phyloP scores from a whole-genome alignment of 2,113 vertebrate genomes.

The Oncorhynchus nerka region DNA sequence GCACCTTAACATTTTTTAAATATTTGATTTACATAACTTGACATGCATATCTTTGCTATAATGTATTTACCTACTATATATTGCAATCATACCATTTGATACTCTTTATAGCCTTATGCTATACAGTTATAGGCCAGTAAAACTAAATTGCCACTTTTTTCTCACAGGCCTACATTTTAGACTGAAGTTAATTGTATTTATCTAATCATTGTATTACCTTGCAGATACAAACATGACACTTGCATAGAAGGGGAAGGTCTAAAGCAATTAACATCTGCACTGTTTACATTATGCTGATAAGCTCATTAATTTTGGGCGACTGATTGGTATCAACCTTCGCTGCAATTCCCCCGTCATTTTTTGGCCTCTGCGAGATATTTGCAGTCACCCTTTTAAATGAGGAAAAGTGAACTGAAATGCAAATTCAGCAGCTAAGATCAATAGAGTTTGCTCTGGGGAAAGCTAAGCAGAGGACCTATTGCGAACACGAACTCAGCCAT shows the following conservation, averaged over 20 bases:
- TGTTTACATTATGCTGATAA: slow-evolving; percentile 71
- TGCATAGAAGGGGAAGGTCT: slow-evolving; percentile 43
- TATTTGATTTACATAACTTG: too few species aligned
- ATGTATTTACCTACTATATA: not conserved
- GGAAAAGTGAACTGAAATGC: slow-evolving; percentile 68
- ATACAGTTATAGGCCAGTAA: slow-evolving; percentile 3
- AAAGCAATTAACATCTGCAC: slow-evolving; percentile 60
- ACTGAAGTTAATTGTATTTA: slow-evolving; percentile 44
- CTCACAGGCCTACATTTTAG: not conserved
- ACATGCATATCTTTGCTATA: too few species aligned
- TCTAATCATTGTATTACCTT: not conserved
- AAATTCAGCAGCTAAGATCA: slow-evolving; percentile 67
- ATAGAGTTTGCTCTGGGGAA: slow-evolving; percentile 49
- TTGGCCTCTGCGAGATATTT: slow-evolving; percentile 64
- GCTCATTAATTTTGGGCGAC: slow-evolving; percentile 63
- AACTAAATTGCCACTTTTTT: not conserved
- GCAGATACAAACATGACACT: slow-evolving; percentile 30
- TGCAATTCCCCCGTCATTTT: slow-evolving; percentile 55
- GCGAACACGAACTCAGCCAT: not conserved
- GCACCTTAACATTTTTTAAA: not conserved
- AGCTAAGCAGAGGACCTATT: slow-evolving; percentile 24
- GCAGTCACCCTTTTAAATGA: slow-evolving; percentile 72
- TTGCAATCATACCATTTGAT: not conserved
- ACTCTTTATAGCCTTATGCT: too few species aligned
- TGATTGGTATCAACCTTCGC: slow-evolving; percentile 62